Evolutionary conservation across 2,888 invertebrate genomes (phyloP), one percentile per base, ranked within the genome.

Genomic region (Lysandra coridon): DNA sequence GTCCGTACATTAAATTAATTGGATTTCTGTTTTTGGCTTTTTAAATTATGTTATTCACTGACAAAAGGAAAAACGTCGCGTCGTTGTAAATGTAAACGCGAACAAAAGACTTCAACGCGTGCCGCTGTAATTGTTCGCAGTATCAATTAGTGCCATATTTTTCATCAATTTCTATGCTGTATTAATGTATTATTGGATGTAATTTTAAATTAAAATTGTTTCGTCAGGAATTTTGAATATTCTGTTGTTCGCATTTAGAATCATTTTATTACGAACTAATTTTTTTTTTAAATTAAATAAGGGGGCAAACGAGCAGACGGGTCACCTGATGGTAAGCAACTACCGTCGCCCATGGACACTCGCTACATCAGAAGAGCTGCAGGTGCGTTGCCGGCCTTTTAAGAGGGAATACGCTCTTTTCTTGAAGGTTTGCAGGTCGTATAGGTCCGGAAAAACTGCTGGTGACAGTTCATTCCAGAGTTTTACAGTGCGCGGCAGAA

Each of bases 1-100:
- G 80, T 81, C 87, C 87, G 87, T 85, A 85, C 83, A 81, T 83
- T 86, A 85, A 88, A 86, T 87, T 86, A 85, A 84, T 83, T 82
- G 81, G 79, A 78, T 73, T 78, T 80, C 83, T 78, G 80, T 81
- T 81, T 80, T 69, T 44, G 79, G 33, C 7, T n/a, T 74, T 44
- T 74, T 53, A 57, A 76, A 76, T 53, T 30, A 30, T 76, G 53
- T 57, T 76, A 53, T 57, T 23, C 49, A 44, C 49, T 76, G 33
- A 57, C 30, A 76, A 57, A 76, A 76, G 76, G 53, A 53, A 76
- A 69, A 69, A 37, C 30, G 6, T 69, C 30, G 5, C 30, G 6
- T 69, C 30, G 14, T 17, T 53, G 14, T 17, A 10, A 74, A 75
- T 37, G 73, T 75, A 53, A 30, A 64, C 33, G 69, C 33, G 33